Evolutionary conservation across 2,113 vertebrate species (phyloP).

Genomic region (Catharus bicknelli): DNA sequence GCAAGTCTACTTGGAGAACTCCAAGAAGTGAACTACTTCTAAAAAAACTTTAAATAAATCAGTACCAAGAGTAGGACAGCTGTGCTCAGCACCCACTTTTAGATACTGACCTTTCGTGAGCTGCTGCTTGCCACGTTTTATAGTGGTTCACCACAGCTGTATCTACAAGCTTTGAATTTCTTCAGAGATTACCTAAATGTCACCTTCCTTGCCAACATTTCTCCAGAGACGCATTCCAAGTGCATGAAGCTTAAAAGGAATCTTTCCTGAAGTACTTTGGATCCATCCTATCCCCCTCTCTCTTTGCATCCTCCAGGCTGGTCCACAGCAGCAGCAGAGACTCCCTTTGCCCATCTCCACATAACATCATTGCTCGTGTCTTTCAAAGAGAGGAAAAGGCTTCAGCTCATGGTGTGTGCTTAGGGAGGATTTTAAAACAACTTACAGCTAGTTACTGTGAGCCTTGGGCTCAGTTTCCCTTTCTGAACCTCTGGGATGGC

Average conservation of each 20-base stretch:
- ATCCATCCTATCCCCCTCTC: background rate
- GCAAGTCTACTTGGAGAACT: background rate
- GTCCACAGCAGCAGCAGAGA: background rate
- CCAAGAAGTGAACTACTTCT: background rate
- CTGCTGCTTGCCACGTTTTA: background rate
- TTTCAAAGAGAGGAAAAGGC: background rate
- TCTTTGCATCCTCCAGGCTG: background rate
- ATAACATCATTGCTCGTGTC: accelerated
- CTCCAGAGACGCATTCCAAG: background rate
- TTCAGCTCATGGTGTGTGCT: background rate
- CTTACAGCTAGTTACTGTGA: accelerated
- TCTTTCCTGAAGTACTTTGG: background rate
- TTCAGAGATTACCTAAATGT: background rate
- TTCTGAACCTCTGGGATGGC: background rate
- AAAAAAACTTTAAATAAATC: background rate
- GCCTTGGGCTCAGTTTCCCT: background rate
- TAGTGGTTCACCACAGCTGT: background rate
- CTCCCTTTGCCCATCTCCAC: background rate
- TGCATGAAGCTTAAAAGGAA: background rate
- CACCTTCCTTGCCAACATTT: background rate
- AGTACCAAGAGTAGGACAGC: background rate
- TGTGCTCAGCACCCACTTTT: background rate
- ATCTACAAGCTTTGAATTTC: background rate
- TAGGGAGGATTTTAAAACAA: background rate
- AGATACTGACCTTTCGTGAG: background rate